A percentile compares a stretch with the other conserved stretches of the same genome.
Evolutionary conservation across 2,113 vertebrate species (phyloP).

Genomic region (Paedocypris sp.): DNA sequence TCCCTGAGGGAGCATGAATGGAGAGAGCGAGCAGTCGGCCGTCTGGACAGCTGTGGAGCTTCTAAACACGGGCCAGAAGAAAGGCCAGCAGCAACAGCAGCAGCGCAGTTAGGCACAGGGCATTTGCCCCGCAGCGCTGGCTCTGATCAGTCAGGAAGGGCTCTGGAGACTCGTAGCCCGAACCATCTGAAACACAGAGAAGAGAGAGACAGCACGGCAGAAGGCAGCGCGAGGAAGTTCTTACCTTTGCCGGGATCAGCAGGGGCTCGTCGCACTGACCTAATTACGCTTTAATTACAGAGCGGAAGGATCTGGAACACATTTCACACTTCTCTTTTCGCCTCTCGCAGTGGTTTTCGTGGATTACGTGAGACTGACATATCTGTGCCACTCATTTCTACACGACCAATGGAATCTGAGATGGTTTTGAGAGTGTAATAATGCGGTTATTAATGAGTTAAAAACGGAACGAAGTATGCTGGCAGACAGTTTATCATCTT

Average conservation of each 20-base stretch:
- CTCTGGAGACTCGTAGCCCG: conserved; percentile 64
- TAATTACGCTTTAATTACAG: conserved; percentile 33
- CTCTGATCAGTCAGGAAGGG: conserved; percentile 61
- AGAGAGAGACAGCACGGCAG: conserved; percentile 12
- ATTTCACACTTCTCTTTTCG: not conserved
- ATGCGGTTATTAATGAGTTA: too few relatives aligned
- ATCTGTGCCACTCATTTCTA: not conserved
- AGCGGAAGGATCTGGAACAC: conserved; percentile 8
- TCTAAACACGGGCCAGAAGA: conserved; percentile 35
- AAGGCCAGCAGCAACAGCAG: conserved; percentile 29
- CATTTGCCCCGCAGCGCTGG: conserved; percentile 37
- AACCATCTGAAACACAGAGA: conserved; percentile 57
- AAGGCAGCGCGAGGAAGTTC: conserved; percentile 20
- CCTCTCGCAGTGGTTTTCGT: not conserved
- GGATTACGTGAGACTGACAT: conserved; percentile 3
- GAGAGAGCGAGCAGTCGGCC: conserved; percentile 51
- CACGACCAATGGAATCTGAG: not conserved
- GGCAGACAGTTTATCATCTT: too few relatives aligned
- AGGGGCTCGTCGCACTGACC: conserved; percentile 25
- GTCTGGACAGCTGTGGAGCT: conserved; percentile 38
- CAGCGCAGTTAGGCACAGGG: conserved; percentile 28
- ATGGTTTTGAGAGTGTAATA: too few relatives aligned
- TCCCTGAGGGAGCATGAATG: conserved; percentile 60
- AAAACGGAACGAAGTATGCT: too few relatives aligned
- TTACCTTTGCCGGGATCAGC: conserved; percentile 25